Conservation (phyloP, 2,797 vertebrate species). For the Sebastes vulpes region DNA sequence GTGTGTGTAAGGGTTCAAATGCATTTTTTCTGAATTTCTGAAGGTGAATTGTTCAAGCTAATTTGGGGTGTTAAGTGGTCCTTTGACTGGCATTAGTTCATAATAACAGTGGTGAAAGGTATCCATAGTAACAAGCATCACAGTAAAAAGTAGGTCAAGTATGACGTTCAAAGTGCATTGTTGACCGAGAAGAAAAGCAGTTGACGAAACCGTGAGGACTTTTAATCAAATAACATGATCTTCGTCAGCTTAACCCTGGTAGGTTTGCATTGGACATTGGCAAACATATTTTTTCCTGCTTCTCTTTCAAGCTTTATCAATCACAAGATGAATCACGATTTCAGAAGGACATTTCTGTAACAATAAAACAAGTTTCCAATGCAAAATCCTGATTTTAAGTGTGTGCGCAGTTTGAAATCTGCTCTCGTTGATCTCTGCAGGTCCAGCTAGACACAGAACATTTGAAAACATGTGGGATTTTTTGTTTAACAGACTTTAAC, state of each 20-base stretch:
- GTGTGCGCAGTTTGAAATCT: background rate
- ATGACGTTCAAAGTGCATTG: too few relatives aligned
- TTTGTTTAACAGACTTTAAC: background rate
- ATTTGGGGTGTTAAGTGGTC: background rate
- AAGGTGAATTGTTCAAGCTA: too few relatives aligned
- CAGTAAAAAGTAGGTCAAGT: background rate
- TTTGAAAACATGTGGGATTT: background rate
- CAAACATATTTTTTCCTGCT: too few relatives aligned
- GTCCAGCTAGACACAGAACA: background rate
- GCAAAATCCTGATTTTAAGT: background rate
- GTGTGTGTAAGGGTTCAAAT: background rate
- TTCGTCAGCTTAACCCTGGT: background rate
- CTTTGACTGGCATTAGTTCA: background rate
- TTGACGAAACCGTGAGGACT: background rate
- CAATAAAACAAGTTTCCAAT: background rate
- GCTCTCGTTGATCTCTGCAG: background rate
- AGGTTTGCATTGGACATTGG: background rate
- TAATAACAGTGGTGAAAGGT: background rate
- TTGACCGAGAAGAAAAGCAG: too few relatives aligned
- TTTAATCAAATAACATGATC: background rate
- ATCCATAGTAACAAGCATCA: background rate
- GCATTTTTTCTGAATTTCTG: too few relatives aligned
- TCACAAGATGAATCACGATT: background rate
- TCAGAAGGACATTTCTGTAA: background rate
- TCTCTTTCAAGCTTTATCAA: background rate